phyloP scores from a whole-genome alignment of 2,888 invertebrate genomes.

The Ochropleura leucogaster region DNA sequence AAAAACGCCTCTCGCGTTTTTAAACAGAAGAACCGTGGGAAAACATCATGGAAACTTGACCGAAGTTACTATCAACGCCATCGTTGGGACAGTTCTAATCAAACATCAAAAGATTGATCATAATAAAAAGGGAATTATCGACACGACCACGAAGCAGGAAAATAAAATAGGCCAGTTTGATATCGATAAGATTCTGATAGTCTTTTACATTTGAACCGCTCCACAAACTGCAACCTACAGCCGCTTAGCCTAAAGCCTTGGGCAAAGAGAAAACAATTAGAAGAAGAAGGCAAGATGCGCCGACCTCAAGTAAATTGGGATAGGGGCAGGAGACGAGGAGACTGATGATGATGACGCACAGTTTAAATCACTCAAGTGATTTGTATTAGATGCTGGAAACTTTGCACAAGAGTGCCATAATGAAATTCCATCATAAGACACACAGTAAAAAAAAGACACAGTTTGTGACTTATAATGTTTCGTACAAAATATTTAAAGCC shows the following conservation, averaged over 20 bases:
- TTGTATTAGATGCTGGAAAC: neutral
- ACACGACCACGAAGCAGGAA: neutral
- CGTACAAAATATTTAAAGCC: neutral
- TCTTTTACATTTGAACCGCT: conserved; percentile 2
- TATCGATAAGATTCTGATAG: conserved; percentile 7
- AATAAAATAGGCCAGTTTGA: neutral
- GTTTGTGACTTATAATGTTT: neutral
- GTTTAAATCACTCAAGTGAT: neutral
- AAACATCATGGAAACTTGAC: no score
- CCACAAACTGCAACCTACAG: neutral
- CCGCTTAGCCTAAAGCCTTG: no score
- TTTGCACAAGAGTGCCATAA: neutral
- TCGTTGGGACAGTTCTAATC: no score
- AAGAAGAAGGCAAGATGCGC: neutral
- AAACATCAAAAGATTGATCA: no score
- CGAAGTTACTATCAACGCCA: no score
- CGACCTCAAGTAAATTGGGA: neutral
- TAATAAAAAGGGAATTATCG: no score
- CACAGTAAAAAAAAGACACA: neutral
- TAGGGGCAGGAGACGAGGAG: neutral
- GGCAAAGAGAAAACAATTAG: neutral
- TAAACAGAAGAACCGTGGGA: no score
- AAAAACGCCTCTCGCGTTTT: no score
- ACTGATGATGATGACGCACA: neutral
- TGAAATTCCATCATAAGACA: neutral